A percentile compares a stretch with the other conserved stretches of the same genome.
These are phyloP conservation scores for Amblyraja radiata DNA, from an alignment of 2,797 vertebrate genomes.

Conservation along the genomic window DNA sequence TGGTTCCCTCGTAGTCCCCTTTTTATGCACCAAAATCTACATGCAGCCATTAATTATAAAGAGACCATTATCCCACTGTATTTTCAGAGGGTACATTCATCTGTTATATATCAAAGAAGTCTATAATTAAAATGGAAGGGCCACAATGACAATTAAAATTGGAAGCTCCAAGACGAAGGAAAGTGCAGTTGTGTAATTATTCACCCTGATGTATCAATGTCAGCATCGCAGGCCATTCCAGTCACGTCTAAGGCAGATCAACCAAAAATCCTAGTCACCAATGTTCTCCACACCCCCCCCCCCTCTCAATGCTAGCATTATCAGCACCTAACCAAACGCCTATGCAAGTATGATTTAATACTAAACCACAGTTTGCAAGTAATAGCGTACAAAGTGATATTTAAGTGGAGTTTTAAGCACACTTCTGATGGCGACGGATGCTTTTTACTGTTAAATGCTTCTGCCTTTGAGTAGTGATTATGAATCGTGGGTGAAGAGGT, in stretches of 20 bases:
- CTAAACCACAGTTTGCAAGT: constrained; percentile 98
- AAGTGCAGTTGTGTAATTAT: constrained; percentile 74
- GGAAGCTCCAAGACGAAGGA: constrained; percentile 72
- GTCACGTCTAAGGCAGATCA: constrained; percentile 74
- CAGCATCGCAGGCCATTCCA: constrained; percentile 60
- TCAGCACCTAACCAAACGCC: constrained; percentile 92
- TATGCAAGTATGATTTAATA: constrained; percentile 99
- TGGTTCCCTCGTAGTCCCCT: constrained; percentile 75
- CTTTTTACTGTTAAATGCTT: constrained; percentile 95
- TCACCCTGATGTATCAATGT: constrained; percentile 69
- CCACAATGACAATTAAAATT: constrained; percentile 80
- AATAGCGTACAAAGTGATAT: constrained; percentile 99
- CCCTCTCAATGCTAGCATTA: constrained; percentile 66
- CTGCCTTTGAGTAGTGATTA: constrained; percentile 99
- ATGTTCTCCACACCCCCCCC: constrained; percentile 44
- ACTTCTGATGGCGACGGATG: constrained; percentile 95
- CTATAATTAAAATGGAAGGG: constrained; percentile 79
- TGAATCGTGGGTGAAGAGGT: constrained; percentile 97
- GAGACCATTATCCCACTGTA: constrained; percentile 78
- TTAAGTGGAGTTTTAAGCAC: constrained; percentile 99
- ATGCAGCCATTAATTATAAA: constrained; percentile 79
- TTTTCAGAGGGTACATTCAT: constrained; percentile 71
- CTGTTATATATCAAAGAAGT: constrained; percentile 71
- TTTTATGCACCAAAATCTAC: constrained; percentile 73
- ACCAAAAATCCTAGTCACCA: constrained; percentile 74